Percentiles rank a stretch among this genome's conserved stretches.
Evolutionary conservation across 2,797 vertebrate genomes (phyloP).

Genomic region (Poeciliopsis paucimaculata): DNA sequence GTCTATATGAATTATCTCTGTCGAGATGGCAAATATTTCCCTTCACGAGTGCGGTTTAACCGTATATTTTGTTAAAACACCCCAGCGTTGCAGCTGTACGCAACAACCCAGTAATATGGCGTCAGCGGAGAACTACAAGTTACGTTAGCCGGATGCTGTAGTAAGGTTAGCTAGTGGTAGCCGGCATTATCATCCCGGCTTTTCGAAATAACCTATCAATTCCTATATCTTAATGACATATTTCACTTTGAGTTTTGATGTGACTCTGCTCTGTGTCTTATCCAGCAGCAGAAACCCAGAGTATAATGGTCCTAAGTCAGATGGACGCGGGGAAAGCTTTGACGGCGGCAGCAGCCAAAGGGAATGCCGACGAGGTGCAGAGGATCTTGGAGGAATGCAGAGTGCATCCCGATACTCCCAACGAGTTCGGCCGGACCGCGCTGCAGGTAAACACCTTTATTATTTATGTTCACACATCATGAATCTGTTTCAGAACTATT

Average conservation of each 20-base stretch:
- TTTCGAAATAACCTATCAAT: neutral
- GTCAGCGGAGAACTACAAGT: constrained; percentile 44
- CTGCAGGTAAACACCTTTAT: constrained; percentile 83
- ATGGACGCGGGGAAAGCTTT: constrained; percentile 84
- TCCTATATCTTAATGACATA: neutral
- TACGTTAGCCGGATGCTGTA: constrained; percentile 52
- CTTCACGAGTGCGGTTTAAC: neutral
- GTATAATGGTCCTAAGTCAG: constrained; percentile 84
- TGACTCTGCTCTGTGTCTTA: constrained; percentile 8
- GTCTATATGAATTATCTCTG: neutral
- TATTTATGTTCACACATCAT: neutral
- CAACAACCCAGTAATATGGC: constrained; percentile 46
- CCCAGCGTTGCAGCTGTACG: neutral
- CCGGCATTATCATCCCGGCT: constrained; percentile 3
- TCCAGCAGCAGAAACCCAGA: constrained; percentile 35
- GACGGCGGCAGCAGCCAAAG: constrained; percentile 86
- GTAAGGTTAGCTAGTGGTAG: constrained; percentile 47
- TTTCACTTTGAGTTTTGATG: neutral
- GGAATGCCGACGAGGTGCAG: constrained; percentile 82
- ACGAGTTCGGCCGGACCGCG: constrained; percentile 88
- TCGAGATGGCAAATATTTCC: neutral
- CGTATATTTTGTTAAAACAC: neutral
- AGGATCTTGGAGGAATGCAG: constrained; percentile 85
- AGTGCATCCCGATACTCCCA: constrained; percentile 85
- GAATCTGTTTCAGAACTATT: too few species aligned